Evolutionary conservation across 2,113 vertebrate species (phyloP).

Genomic region (Oenanthe melanoleuca): DNA sequence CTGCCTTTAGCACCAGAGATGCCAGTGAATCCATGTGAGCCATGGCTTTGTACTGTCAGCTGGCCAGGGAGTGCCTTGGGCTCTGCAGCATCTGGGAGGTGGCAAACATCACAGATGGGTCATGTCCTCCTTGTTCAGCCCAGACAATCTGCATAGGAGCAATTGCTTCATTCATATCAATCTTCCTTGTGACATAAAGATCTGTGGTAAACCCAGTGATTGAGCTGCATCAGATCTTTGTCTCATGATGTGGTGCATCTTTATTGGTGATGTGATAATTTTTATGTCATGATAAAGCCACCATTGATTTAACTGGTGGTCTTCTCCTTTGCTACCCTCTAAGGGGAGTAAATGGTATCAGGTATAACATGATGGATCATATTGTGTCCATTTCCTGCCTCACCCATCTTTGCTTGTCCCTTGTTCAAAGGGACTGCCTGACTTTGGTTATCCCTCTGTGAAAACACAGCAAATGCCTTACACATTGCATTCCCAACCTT

Average conservation of each 20-base stretch:
- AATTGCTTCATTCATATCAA: background rate
- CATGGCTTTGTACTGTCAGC: background rate
- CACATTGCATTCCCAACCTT: background rate
- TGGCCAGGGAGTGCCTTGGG: background rate
- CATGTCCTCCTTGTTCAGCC: background rate
- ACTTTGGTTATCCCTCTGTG: background rate
- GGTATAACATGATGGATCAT: background rate
- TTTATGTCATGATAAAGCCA: background rate
- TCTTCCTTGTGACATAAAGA: background rate
- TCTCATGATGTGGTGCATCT: background rate
- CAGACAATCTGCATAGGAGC: background rate
- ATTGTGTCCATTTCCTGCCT: rapidly evolving
- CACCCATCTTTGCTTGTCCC: background rate
- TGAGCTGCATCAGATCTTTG: background rate
- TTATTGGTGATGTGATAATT: background rate
- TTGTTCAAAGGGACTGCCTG: background rate
- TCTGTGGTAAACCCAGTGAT: background rate
- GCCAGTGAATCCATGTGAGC: background rate
- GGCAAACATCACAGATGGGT: background rate
- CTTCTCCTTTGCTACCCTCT: background rate
- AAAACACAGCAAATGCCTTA: background rate
- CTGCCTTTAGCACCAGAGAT: background rate
- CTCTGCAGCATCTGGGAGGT: background rate
- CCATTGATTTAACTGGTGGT: background rate
- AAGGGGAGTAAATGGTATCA: background rate